A percentile compares a stretch with the other conserved stretches of the same genome.
Conservation (phyloP, 2,797 vertebrate genomes). For the Rhinogobio ventralis region DNA sequence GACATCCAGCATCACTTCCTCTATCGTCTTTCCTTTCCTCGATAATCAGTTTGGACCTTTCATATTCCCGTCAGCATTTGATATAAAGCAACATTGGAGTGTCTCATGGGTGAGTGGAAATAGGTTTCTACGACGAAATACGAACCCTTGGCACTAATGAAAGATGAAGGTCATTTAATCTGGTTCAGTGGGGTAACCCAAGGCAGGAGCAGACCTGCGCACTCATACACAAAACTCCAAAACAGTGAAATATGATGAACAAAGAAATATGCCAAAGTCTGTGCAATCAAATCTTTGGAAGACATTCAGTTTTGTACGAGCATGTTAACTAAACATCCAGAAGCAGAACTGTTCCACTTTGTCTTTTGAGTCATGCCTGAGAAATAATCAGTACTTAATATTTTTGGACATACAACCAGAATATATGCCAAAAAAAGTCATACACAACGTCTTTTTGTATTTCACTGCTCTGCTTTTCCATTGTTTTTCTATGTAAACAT, state of each 20-base stretch:
- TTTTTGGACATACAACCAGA: neutral
- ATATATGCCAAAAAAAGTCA: neutral
- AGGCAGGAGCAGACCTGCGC: constrained; percentile 28
- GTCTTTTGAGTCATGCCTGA: constrained; percentile 7
- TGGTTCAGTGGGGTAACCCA: constrained; percentile 36
- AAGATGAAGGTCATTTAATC: constrained; percentile 46
- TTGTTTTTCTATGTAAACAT: neutral
- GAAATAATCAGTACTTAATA: neutral
- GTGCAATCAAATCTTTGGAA: constrained; percentile 22
- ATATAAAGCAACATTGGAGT: neutral
- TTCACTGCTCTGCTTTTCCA: neutral
- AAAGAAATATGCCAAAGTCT: neutral
- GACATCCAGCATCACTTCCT: constrained; percentile 27
- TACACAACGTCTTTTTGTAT: neutral
- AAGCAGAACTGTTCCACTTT: constrained; percentile 1
- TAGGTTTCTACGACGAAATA: constrained; percentile 33
- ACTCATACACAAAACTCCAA: constrained; percentile 3
- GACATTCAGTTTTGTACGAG: neutral
- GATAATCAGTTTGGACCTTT: constrained; percentile 16
- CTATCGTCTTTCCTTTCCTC: constrained; percentile 13
- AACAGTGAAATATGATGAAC: neutral
- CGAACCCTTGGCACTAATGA: constrained; percentile 25
- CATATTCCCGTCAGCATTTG: constrained; percentile 7
- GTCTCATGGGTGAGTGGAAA: constrained; percentile 28
- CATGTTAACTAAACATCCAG: neutral